Evolutionary conservation across 1,140 invertebrate genomes (phyloP).

Genomic region (Meteorus sp.): DNA sequence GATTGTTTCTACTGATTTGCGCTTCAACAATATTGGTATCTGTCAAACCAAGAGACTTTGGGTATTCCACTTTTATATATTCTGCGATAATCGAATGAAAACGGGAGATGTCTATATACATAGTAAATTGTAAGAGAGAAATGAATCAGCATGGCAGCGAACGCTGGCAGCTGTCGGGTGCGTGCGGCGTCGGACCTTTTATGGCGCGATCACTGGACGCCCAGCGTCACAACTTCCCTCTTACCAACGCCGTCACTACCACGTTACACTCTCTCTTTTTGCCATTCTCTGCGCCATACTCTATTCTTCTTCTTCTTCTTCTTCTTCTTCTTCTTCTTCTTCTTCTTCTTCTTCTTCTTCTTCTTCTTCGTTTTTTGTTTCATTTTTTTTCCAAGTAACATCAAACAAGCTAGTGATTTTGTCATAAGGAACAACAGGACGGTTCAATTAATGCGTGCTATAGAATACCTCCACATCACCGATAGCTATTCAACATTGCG

Average conservation of each 20-base stretch:
- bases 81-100: no score
- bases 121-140: slow-evolving; percentile 6
- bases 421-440: no score
- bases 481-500: slow-evolving; percentile 12
- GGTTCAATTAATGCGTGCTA: no score
- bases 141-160: slow-evolving; percentile 20
- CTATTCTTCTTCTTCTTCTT: slow-evolving; percentile 20
- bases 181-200: slow-evolving; percentile 61
- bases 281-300: slow-evolving; percentile 23
- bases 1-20: no score
- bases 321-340: slow-evolving; percentile 31
- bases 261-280: slow-evolving; percentile 19
- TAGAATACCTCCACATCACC: background rate
- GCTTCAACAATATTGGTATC: no score
- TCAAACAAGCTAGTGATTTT: no score
- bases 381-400: no score
- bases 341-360: slow-evolving; percentile 24
- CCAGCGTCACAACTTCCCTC: slow-evolving; percentile 49
- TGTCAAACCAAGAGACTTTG: no score
- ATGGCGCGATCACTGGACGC: slow-evolving; percentile 59
- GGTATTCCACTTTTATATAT: no score
- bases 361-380: no score
- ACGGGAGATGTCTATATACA: no score
- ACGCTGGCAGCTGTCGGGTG: slow-evolving; percentile 56
- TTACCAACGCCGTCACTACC: no score